Conservation (phyloP, 1,140 invertebrate genomes). For the Eumaeus atala region DNA sequence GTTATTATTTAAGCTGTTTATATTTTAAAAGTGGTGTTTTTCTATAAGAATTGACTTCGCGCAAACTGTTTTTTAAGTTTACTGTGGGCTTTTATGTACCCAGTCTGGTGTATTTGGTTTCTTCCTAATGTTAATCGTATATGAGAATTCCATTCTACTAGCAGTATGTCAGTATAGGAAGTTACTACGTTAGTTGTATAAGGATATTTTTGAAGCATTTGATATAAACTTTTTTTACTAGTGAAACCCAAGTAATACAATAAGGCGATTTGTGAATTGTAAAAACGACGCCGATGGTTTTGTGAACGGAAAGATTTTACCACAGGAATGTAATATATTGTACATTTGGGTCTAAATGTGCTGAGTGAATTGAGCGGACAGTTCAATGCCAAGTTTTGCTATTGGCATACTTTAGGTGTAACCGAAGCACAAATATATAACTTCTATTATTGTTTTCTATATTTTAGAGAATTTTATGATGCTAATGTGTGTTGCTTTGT, state of each 20-base stretch:
- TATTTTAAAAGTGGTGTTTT: constrained; percentile 60
- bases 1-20: constrained; percentile 70
- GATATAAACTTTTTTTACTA: constrained; percentile 74
- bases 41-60: constrained; percentile 57
- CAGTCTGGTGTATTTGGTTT: constrained; percentile 63
- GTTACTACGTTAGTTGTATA: constrained; percentile 69
- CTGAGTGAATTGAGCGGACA: constrained; percentile 68
- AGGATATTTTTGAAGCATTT: constrained; percentile 74
- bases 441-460: constrained; percentile 58
- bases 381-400: constrained; percentile 67
- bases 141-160: constrained; percentile 57
- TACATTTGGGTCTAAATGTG: constrained; percentile 73
- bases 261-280: constrained; percentile 61
- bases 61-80: constrained; percentile 54
- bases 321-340: constrained; percentile 72
- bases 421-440: constrained; percentile 49
- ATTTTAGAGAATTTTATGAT: constrained; percentile 62
- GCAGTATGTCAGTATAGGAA: constrained; percentile 56
- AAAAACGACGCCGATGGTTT: constrained; percentile 62
- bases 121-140: constrained; percentile 57
- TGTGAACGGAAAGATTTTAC: constrained; percentile 64
- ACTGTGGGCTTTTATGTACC: constrained; percentile 57
- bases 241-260: constrained; percentile 53
- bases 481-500: constrained; percentile 64
- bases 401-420: constrained; percentile 49